Evolutionary conservation across 2,888 invertebrate species (phyloP).

Genomic region (Acronicta psi): DNA sequence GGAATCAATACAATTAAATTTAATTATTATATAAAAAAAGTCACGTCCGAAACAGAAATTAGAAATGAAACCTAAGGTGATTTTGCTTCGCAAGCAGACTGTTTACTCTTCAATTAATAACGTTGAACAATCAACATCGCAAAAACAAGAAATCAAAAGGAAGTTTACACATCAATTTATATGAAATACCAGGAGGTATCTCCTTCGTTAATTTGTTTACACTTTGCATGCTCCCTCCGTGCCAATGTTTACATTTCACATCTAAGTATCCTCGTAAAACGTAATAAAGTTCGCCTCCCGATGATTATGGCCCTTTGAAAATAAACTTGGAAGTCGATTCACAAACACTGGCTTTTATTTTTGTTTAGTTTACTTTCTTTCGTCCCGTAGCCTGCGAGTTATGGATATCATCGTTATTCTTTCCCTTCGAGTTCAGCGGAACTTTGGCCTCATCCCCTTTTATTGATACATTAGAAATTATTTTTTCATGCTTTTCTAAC

Average conservation of each 20-base stretch:
- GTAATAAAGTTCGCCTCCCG: slow-evolving; percentile 80
- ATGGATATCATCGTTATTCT: slow-evolving; percentile 80
- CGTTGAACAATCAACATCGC: slow-evolving; percentile 56
- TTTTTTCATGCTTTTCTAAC: slow-evolving; percentile 59
- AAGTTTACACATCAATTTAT: slow-evolving; percentile 69
- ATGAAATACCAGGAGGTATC: slow-evolving; percentile 67
- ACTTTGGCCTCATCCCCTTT: slow-evolving; percentile 66
- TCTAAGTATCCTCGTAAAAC: slow-evolving; percentile 72
- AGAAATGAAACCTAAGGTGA: slow-evolving; percentile 5
- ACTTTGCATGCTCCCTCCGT: slow-evolving; percentile 73
- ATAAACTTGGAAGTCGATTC: slow-evolving; percentile 80
- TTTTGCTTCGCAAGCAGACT: slow-evolving; percentile 27
- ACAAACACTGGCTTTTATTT: slow-evolving; percentile 78
- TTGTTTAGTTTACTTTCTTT: slow-evolving; percentile 79
- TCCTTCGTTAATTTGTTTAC: slow-evolving; percentile 82
- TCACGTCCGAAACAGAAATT: too few species aligned
- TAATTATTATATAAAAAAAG: too few species aligned
- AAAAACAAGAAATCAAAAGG: slow-evolving; percentile 67
- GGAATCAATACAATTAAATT: too few species aligned
- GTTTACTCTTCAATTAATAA: slow-evolving; percentile 61
- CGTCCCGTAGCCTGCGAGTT: slow-evolving; percentile 64
- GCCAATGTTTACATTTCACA: slow-evolving; percentile 76
- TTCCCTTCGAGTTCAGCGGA: slow-evolving; percentile 63
- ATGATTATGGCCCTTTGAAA: slow-evolving; percentile 84
- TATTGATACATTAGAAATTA: slow-evolving; percentile 71